phyloP scores from a whole-genome alignment of 37 sponge, comb jelly and placozoan genomes.

The Tethya wilhelma region DNA sequence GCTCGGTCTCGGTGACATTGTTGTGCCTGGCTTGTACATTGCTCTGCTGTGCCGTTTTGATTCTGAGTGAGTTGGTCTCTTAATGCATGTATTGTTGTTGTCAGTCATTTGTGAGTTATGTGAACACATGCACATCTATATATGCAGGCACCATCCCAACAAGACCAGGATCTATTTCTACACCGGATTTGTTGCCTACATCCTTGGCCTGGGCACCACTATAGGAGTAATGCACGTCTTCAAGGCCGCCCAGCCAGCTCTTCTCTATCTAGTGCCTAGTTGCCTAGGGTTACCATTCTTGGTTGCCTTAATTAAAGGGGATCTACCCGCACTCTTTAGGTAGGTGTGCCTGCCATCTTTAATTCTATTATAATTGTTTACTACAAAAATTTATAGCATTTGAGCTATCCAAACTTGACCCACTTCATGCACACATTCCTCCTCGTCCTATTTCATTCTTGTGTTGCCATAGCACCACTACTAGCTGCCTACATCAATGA shows the following conservation, averaged over 20 bases:
- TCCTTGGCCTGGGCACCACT: slow-evolving; percentile 88
- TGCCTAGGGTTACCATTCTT: slow-evolving; percentile 91
- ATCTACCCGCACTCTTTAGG: slow-evolving; percentile 69
- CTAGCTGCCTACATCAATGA: too few species aligned
- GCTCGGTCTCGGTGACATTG: slow-evolving; percentile 99
- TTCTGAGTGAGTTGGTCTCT: slow-evolving; percentile 51
- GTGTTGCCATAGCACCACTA: too few species aligned
- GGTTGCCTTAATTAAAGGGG: slow-evolving; percentile 81
- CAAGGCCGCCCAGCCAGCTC: slow-evolving; percentile 97
- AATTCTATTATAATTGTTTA: too few species aligned
- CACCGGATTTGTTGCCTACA: slow-evolving; percentile 85
- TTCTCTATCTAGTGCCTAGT: slow-evolving; percentile 96
- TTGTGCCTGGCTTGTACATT: slow-evolving; percentile 92
- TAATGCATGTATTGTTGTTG: not conserved
- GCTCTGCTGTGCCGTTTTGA: slow-evolving; percentile 95
- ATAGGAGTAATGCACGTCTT: slow-evolving; percentile 86
- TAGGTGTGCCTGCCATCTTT: too few species aligned
- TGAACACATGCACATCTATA: not conserved
- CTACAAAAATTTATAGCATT: too few species aligned
- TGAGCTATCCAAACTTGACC: too few species aligned
- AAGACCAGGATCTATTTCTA: slow-evolving; percentile 83
- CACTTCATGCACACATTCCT: too few species aligned
- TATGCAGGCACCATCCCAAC: slow-evolving; percentile 26
- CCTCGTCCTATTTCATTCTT: too few species aligned
- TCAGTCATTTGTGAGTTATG: not conserved